Evolutionary conservation across 2,888 invertebrate species (phyloP).

Genomic region (Cryptus armator): DNA sequence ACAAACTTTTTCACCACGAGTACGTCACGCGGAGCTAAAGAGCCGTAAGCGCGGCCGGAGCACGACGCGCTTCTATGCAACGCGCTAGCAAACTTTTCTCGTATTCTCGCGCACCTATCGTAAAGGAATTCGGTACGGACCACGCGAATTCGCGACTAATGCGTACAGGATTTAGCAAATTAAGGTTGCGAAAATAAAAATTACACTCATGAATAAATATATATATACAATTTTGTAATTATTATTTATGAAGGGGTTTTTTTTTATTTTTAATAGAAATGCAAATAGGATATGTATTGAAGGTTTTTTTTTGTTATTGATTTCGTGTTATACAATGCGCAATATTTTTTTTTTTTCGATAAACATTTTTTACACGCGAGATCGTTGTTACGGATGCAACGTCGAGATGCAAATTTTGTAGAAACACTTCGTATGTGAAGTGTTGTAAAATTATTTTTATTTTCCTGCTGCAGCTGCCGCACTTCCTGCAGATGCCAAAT

Average conservation of each 20-base stretch:
- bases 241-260: too few relatives aligned
- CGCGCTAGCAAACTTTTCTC: conserved; percentile 49
- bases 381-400: not conserved
- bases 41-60: conserved; percentile 18
- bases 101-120: conserved; percentile 14
- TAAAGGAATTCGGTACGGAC: conserved; percentile 23
- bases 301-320: not conserved
- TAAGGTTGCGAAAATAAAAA: not conserved
- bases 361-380: not conserved
- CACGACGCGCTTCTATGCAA: not conserved
- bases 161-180: conserved; percentile 2
- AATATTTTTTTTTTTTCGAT: not conserved
- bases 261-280: too few relatives aligned
- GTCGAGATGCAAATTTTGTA: not conserved
- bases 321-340: not conserved
- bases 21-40: conserved; percentile 57
- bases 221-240: not conserved
- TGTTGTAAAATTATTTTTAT: too few relatives aligned
- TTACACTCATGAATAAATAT: not conserved
- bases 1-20: conserved; percentile 53
- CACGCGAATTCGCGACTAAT: conserved; percentile 11
- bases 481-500: too few relatives aligned
- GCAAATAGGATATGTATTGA: too few relatives aligned
- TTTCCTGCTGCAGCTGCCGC: too few relatives aligned
- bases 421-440: not conserved